Percentiles rank a stretch among this genome's conserved stretches.
phyloP scores from a whole-genome alignment of 1,140 invertebrate species.

The Portunus trituberculatus region DNA sequence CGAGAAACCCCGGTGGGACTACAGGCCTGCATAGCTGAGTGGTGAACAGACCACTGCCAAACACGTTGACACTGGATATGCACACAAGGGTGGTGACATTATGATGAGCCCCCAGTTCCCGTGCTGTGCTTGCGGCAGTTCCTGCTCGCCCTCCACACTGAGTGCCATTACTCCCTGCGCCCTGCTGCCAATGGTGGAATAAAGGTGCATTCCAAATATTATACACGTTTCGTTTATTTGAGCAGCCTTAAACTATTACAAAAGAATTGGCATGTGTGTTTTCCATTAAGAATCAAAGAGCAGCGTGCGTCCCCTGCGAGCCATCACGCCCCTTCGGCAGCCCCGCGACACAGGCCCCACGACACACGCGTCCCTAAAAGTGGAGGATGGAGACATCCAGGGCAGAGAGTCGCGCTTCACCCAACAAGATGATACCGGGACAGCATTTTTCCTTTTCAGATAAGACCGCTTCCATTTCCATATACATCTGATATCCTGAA shows the following conservation, averaged over 20 bases:
- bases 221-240: background rate
- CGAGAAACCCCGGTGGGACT: no score
- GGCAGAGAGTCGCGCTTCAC: background rate
- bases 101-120: no score
- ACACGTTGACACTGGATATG: no score
- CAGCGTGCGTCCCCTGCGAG: background rate
- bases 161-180: no score
- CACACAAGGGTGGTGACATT: no score
- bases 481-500: constrained; percentile 51
- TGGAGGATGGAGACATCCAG: background rate
- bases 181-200: no score
- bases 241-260: background rate
- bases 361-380: background rate
- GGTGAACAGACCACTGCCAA: no score
- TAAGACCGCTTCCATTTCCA: constrained; percentile 57
- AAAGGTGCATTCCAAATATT: background rate
- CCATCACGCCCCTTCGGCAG: background rate
- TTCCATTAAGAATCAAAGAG: background rate
- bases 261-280: background rate
- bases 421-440: constrained; percentile 42
- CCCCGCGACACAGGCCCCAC: background rate
- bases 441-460: constrained; percentile 56
- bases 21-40: no score
- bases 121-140: no score
- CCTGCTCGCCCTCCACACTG: no score